These are phyloP conservation scores for Delichon dasypus DNA, from an alignment of 2,797 vertebrate species.

Conservation along the genomic window DNA sequence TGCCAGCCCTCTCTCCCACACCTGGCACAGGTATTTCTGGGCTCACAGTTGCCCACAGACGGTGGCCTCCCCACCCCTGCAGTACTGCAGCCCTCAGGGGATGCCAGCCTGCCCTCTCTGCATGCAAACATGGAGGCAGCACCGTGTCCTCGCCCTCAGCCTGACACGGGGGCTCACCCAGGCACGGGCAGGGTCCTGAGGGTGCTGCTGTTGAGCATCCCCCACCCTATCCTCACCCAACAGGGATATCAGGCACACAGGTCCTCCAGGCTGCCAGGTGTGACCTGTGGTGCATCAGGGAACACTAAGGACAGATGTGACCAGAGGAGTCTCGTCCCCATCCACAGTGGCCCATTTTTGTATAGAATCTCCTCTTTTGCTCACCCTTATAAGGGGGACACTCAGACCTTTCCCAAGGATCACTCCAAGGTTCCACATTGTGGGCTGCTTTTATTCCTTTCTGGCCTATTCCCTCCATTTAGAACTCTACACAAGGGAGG, in stretches of 20 bases:
- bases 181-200: background rate
- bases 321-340: background rate
- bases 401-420: background rate
- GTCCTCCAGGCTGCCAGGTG: background rate
- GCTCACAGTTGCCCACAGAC: background rate
- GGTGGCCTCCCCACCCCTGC: background rate
- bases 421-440: background rate
- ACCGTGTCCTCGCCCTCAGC: accelerated
- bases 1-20: background rate
- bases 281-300: no score
- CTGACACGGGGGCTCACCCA: background rate
- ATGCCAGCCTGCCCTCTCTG: background rate
- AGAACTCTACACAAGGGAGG: background rate
- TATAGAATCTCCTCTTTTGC: background rate
- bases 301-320: background rate
- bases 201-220: background rate
- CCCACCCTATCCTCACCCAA: no score
- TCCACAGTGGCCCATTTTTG: accelerated
- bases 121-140: accelerated
- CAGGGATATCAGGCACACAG: background rate
- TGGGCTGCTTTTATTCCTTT: background rate
- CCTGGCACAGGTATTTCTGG: background rate
- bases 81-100: background rate
- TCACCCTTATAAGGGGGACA: background rate
- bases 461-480: background rate